Evolutionary conservation across 2,888 invertebrate genomes (phyloP), one percentile per base, ranked within the genome.

Genomic region (Schizaphis graminum): DNA sequence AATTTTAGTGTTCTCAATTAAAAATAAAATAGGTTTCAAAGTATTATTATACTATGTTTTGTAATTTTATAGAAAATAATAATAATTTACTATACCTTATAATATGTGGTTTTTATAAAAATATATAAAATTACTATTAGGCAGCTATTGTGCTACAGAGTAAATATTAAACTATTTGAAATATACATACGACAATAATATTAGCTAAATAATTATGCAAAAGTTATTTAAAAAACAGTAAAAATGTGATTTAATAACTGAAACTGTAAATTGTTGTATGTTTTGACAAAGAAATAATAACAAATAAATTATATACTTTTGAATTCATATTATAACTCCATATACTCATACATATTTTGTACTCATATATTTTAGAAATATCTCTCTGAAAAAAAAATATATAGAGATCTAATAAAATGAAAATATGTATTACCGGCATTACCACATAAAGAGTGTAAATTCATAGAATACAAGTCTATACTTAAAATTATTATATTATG

Each of bases 291-390:
- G 35, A 7, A 77, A 77, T 77, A 77, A 77, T 16, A 77, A 77
- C 21, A 77, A 77, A 77, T 77, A 77, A 77, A 77, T 8, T 35
- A 35, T 35, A 21, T 77, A 8, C 7, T 16, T 87, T 49, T 1
- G n/a, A 87, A 87, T 87, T 87, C 8, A 53, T 49, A 49, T 35
- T 44, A 85, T 85, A 85, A 85, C 35, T 1, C 1, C 26, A 21
- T 47, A 7, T 16, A 35, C 35, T 35, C 56, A 35, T 11, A 35
- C 16, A 88, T 47, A 5, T 8, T 95, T 96, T n/a, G n/a, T n/a
- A n/a, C n/a, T n/a, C n/a, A n/a, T n/a, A n/a, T n/a, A n/a, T n/a
- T 96, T 96, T 96, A 94, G 77, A 95, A 95, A 89, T 57, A 86
- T 44, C 87, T 53, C 67, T 91, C 77, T 21, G 24, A 47, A 61